Base-by-base conservation (phyloP, 2,888 invertebrate species). In the Aphodius granarius region DNA sequence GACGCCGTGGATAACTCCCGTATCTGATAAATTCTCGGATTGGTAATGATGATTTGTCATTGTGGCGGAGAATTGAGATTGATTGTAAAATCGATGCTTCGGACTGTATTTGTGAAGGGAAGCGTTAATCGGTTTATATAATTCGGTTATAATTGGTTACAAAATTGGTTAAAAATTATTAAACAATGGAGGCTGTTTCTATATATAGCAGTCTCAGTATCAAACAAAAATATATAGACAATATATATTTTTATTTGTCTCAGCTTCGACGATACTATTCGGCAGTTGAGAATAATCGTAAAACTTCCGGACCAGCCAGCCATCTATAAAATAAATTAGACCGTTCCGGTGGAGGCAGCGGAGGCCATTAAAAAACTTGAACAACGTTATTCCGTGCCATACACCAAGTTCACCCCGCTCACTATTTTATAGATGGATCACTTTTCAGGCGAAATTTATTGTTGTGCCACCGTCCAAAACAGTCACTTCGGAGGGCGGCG, bases 41-140 rank as follows among this genome's bases (percentile, higher is more conserved):
- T 20, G 68, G 21, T 22, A 22, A 22, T 21, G 22, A 22, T 68
- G 20, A 68, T 68, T 68, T 68, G 68, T 68, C 68, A 68, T 4
- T 68, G 68, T 16, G 20, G 21, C 68, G 6, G 68, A n/a, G n/a
- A 6, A 68, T 68, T 68, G 68, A 68, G 68, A 68, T 68, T 68
- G 68, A 68, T 68, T 68, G 68, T n/a, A 68, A 68, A 68, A 68
- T 68, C 68, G 68, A 68, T 68, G n/a, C 68, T 43, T n/a, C n/a
- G n/a, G n/a, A n/a, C n/a, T n/a, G n/a, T n/a, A n/a, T n/a, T n/a
- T n/a, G n/a, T n/a, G n/a, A n/a, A n/a, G n/a, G n/a, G n/a, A n/a
- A n/a, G n/a, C n/a, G n/a, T n/a, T n/a, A n/a, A n/a, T n/a, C n/a
- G n/a, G n/a, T n/a, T n/a, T n/a, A n/a, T n/a, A n/a, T n/a, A n/a